Evolutionary conservation across 1,140 invertebrate genomes (phyloP).

Genomic region (Gonatopus flavifemur): DNA sequence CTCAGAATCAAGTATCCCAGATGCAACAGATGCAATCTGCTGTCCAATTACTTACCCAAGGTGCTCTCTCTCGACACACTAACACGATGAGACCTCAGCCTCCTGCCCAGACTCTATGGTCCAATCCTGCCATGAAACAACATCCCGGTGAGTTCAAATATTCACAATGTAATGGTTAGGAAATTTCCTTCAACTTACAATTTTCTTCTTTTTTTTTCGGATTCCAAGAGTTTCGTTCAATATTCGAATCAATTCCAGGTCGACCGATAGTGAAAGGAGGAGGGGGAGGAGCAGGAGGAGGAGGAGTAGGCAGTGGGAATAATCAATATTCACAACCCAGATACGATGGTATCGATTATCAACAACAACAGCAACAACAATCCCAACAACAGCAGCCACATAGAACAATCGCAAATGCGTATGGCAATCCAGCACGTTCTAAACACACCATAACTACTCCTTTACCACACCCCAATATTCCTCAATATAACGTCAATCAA

Average conservation of each 20-base stretch:
- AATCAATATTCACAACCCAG: slow-evolving; percentile 42
- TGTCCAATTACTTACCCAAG: slow-evolving; percentile 49
- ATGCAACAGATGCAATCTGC: slow-evolving; percentile 51
- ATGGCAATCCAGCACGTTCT: slow-evolving; percentile 43
- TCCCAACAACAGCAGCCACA: slow-evolving; percentile 52
- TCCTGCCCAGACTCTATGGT: slow-evolving; percentile 37
- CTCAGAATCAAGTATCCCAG: slow-evolving; percentile 46
- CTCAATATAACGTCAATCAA: slow-evolving; percentile 44
- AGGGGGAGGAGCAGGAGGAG: slow-evolving; percentile 13
- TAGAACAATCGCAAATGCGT: slow-evolving; percentile 43
- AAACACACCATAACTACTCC: slow-evolving; percentile 47
- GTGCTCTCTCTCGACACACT: slow-evolving; percentile 43
- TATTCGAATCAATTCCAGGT: slow-evolving; percentile 49
- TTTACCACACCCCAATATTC: slow-evolving; percentile 44
- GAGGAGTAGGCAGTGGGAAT: slow-evolving; percentile 32
- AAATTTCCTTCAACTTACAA: too few relatives aligned
- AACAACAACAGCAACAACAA: slow-evolving; percentile 38
- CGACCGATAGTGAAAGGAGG: slow-evolving; percentile 63
- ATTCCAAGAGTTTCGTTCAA: too few relatives aligned
- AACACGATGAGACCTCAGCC: slow-evolving; percentile 35
- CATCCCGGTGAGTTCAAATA: slow-evolving; percentile 43
- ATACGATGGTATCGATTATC: slow-evolving; percentile 44
- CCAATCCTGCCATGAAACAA: slow-evolving; percentile 45
- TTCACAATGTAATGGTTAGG: background rate
- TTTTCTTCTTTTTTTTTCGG: too few relatives aligned